Base-by-base conservation (phyloP, 2,888 invertebrate genomes). In the Corbicula japonica region DNA sequence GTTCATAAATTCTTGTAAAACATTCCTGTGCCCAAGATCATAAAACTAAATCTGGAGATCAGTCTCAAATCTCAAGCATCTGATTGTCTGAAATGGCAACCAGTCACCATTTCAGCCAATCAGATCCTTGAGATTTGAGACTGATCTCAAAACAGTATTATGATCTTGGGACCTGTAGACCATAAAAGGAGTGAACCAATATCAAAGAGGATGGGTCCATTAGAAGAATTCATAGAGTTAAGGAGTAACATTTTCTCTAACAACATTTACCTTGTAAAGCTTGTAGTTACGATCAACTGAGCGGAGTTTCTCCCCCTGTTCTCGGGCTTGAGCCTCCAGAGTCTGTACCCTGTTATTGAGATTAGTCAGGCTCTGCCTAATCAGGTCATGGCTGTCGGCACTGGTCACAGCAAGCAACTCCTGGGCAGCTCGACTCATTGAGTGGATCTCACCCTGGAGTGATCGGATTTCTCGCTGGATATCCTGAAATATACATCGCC, bases 401-500 rank as follows among this genome's bases (percentile, higher is more conserved):
- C 82, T 86, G 12, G 89, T 82, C 0, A 88, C 83, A 2, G 85
- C 63, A 54, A 91, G 66, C 30, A 91, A 75, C 23, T 86, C 86
- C 69, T 88, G 88, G 5, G 90, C 88, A 6, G 88, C 85, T 26
- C 73, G 80, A 41, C 81, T 86, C 88, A 92, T 88, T 0, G 80
- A 44, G 18, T 75, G 61, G 28, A 92, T 86, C 71, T 92, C 91
- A 34, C 82, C 83, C 90, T 97, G 88, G 32, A 94, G 86, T 10
- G 89, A 89, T 87, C 92, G 87, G 21, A 92, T 85, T 71, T 92
- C 91, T 62, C 86, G 68, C 76, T 88, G 88, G 5, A 92, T 73
- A 48, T 85, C 83, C 91, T 91, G 75, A 10, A 76, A 76, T 23
- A 69, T 35, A 60, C 28, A 60, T n/a, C n/a, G n/a, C n/a, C n/a